Evolutionary conservation across 2,113 vertebrate species (phyloP).

Genomic region (Crotalus tigris): DNA sequence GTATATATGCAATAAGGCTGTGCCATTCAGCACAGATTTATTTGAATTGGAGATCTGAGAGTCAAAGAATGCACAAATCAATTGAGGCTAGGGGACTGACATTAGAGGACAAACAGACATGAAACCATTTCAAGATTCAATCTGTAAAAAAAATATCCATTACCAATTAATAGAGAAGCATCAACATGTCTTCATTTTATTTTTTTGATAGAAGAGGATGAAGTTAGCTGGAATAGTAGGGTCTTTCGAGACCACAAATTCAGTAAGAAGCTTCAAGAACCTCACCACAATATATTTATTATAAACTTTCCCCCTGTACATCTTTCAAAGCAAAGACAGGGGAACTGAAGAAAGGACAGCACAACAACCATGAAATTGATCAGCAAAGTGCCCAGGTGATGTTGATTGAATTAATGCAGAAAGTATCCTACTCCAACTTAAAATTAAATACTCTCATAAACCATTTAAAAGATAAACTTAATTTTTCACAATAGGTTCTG

Average conservation of each 20-base stretch:
- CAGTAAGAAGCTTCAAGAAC: background rate
- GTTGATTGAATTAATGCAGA: background rate
- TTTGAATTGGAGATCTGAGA: background rate
- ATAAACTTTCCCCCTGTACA: background rate
- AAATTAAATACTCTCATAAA: background rate
- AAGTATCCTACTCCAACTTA: background rate
- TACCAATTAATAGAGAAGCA: background rate
- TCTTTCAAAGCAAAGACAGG: background rate
- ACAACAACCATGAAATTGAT: background rate
- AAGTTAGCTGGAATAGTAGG: background rate
- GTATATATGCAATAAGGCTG: background rate
- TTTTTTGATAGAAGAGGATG: background rate
- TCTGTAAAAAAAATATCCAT: background rate
- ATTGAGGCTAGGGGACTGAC: background rate
- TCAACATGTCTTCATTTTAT: background rate
- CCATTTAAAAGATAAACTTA: background rate
- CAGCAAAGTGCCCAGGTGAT: background rate
- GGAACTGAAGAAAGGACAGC: background rate
- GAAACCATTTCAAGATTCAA: background rate
- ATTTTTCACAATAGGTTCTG: background rate
- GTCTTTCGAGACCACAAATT: background rate
- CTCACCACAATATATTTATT: background rate
- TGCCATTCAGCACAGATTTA: background rate
- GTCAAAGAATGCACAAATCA: background rate
- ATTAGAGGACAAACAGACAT: background rate